phyloP scores from a whole-genome alignment of 2,113 vertebrate genomes.

The Calyptomena viridis region DNA sequence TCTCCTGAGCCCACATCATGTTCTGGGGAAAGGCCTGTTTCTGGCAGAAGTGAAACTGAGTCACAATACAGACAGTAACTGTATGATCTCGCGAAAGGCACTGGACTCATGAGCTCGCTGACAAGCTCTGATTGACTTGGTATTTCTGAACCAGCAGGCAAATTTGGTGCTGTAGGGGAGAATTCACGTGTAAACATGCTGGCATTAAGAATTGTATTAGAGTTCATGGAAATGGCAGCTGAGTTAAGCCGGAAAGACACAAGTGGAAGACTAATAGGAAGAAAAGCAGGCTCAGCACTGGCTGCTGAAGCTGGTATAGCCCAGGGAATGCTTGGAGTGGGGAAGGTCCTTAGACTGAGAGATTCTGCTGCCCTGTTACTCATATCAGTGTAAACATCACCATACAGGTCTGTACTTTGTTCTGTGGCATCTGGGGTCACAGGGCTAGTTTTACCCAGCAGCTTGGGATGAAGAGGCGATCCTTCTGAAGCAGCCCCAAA shows the following conservation, averaged over 20 bases:
- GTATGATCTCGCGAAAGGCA: conserved; percentile 68
- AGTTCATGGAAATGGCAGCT: not conserved
- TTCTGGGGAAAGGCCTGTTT: conserved; percentile 73
- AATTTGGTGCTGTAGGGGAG: not conserved
- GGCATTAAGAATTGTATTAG: not conserved
- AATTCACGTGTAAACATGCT: conserved; percentile 38
- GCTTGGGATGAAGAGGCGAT: not conserved
- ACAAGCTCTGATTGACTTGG: not conserved
- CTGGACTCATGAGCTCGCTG: conserved; percentile 65
- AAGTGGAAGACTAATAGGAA: conserved; percentile 15
- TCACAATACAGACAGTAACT: conserved; percentile 69
- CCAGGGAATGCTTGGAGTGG: not conserved
- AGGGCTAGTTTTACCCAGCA: not conserved
- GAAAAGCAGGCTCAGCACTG: not conserved
- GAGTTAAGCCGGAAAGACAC: not conserved
- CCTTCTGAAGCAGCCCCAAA: not conserved
- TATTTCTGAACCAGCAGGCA: conserved; percentile 27
- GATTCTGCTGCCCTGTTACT: not conserved
- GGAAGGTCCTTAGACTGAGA: not conserved
- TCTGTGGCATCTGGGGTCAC: not conserved
- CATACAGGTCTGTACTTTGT: not conserved
- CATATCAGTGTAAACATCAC: not conserved
- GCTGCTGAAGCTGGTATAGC: not conserved
- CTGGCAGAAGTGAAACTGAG: conserved; percentile 68
- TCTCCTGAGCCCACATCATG: conserved; percentile 85